Base-by-base conservation (phyloP, 1,140 invertebrate species). In the Halictus rubicundus region DNA sequence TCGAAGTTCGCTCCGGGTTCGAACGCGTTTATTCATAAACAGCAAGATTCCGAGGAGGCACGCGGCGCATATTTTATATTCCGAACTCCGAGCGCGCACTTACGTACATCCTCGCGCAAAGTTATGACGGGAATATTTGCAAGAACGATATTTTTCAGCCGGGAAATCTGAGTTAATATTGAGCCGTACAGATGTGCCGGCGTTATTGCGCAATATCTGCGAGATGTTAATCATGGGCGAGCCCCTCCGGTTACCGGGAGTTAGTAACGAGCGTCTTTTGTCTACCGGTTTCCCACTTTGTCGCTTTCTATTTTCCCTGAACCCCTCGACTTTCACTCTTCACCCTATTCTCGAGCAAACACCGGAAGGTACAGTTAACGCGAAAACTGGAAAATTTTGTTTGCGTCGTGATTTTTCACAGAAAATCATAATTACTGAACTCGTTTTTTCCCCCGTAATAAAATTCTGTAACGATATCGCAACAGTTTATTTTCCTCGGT, bases 171-270 rank as follows among this genome's bases (percentile, higher is more conserved):
- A 89, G 80, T 86, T 89, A 88, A 89, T 89, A 88, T 86, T 81
- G 70, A 73, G 73, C 71, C 69, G 75, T 78, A 80, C 86, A 87
- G 86, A 89, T 88, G 87, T 88, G 82, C 74, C 73, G 60, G 64
- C 71, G 80, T 85, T 88, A 88, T 89, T 89, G 85, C 73, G 77
- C 80, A 88, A 87, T 88, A 88, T 84, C 83, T 86, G 81, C 84
- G 79, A 88, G 84, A 84, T 86, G 87, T 90, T 90, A 90, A 89
- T 90, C 88, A 88, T 66, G 61, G 39, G 73, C 70, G 65, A 6
- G 74, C 46, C 65, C 46, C 65, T 68, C 63, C 23, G 73, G 65
- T 42, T 54, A 54, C 27, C 23, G 12, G 0, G 27, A 49, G 2
- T 46, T 42, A 37, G 61, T 79, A 66, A 79, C 14, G 60, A 59